phyloP scores from a whole-genome alignment of 1,140 invertebrate species.

The Nasonia vitripennis region DNA sequence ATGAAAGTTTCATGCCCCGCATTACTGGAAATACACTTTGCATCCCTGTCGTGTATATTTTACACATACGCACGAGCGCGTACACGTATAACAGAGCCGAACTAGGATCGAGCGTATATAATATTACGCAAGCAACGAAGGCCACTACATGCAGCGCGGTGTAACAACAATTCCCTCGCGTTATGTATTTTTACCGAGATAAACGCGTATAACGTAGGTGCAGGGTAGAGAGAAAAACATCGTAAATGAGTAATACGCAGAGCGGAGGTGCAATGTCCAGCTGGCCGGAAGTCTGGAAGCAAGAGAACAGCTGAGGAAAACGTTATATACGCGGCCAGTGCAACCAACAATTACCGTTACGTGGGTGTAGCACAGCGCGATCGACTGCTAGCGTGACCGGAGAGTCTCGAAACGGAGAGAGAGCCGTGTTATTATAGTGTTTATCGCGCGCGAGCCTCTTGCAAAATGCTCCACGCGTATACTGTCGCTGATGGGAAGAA shows the following conservation, averaged over 20 bases:
- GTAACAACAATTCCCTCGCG: neutral
- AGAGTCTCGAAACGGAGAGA: neutral
- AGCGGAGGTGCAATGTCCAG: conserved; percentile 1
- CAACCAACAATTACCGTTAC: neutral
- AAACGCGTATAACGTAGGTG: neutral
- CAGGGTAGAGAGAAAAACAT: neutral
- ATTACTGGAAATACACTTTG: neutral
- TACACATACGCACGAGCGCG: too few relatives aligned
- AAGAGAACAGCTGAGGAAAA: neutral
- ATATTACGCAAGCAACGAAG: too few relatives aligned
- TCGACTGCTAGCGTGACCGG: neutral
- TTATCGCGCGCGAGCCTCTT: neutral
- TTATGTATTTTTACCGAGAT: neutral
- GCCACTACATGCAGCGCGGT: neutral
- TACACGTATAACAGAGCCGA: too few relatives aligned
- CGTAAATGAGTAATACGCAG: neutral
- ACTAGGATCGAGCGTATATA: too few relatives aligned
- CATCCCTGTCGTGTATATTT: neutral
- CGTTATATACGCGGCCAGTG: neutral
- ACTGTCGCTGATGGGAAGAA: too few relatives aligned
- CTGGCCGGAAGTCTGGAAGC: conserved; percentile 12
- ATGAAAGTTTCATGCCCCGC: neutral
- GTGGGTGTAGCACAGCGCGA: neutral
- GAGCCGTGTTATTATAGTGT: neutral
- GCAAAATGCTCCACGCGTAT: neutral